phyloP scores from a whole-genome alignment of 2,113 vertebrate genomes.

The Anseranas semipalmata region DNA sequence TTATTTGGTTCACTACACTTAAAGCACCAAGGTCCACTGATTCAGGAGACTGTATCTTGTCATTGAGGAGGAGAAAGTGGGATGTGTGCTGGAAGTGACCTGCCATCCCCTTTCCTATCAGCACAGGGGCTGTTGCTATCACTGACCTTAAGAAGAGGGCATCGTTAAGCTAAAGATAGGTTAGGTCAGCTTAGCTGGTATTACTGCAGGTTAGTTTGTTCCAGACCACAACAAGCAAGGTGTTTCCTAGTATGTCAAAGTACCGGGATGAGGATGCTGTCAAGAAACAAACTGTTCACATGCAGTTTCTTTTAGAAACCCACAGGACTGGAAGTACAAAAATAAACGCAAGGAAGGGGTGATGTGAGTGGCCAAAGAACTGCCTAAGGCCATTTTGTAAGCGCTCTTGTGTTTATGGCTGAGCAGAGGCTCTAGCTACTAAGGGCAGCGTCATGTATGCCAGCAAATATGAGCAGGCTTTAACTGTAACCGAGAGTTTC shows the following conservation, averaged over 20 bases:
- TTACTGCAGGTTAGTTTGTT: neutral
- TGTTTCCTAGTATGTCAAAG: neutral
- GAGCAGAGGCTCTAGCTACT: neutral
- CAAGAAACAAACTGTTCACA: neutral
- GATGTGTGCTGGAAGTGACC: accelerated
- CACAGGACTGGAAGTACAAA: neutral
- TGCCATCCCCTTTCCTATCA: neutral
- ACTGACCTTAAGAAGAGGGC: neutral
- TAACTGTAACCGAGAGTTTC: neutral
- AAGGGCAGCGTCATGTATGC: neutral
- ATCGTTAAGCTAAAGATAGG: neutral
- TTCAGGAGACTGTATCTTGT: neutral
- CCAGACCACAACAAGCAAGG: neutral
- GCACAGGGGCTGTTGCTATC: neutral
- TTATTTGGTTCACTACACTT: neutral
- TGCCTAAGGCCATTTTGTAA: neutral
- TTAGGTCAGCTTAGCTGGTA: neutral
- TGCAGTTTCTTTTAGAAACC: neutral
- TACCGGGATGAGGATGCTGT: neutral
- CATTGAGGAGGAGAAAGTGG: neutral
- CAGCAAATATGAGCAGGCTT: neutral
- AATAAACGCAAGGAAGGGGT: neutral
- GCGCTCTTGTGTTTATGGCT: neutral
- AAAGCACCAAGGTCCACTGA: neutral
- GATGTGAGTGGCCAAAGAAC: neutral